These are phyloP conservation scores for Vidua macroura DNA, from an alignment of 2,113 vertebrate genomes.

Conservation along the genomic window DNA sequence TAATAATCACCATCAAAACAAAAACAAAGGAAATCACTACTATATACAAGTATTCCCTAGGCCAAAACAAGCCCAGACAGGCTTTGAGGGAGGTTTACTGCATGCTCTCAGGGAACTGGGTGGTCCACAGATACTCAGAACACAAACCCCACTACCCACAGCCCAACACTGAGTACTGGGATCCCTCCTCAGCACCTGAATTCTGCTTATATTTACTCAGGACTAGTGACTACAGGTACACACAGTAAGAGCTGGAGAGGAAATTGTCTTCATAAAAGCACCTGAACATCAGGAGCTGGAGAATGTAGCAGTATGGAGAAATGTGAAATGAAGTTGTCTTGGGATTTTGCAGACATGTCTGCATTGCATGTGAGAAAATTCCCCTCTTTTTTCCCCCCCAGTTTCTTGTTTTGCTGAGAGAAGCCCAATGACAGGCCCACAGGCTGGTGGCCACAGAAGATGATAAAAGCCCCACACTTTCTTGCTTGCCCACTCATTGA, in stretches of 20 bases:
- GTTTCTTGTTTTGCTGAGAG: background rate
- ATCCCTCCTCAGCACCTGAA: background rate
- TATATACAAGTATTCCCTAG: conserved; percentile 16
- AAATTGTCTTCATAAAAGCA: background rate
- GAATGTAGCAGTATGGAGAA: background rate
- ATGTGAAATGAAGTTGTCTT: background rate
- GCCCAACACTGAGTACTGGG: background rate
- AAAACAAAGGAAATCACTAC: conserved; percentile 51
- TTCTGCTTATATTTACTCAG: background rate
- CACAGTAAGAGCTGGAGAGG: background rate
- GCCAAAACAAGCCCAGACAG: conserved; percentile 24
- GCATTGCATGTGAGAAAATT: background rate
- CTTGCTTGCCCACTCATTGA: background rate
- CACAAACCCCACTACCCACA: background rate
- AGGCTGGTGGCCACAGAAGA: background rate
- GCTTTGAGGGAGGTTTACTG: conserved; percentile 23
- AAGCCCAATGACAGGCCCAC: background rate
- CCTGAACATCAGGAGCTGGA: background rate
- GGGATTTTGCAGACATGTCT: background rate
- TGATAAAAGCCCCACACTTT: background rate
- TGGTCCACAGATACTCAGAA: conserved; percentile 11
- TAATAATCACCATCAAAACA: conserved; percentile 6
- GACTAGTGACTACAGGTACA: background rate
- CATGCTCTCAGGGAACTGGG: background rate
- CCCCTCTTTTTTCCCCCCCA: background rate